phyloP scores from a whole-genome alignment of 1,140 invertebrate genomes.

The Artemia franciscana region DNA sequence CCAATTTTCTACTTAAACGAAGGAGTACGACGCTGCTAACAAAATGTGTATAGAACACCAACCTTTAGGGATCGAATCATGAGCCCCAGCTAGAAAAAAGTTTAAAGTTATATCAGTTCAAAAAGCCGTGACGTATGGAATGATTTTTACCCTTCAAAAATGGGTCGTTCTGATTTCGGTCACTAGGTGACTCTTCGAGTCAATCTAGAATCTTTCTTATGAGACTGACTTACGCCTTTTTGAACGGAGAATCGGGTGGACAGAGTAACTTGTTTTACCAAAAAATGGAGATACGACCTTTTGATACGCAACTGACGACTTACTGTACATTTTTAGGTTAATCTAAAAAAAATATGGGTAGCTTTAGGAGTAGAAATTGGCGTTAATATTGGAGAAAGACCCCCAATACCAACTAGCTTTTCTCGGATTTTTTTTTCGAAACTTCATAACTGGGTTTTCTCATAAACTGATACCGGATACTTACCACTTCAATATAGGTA shows the following conservation, averaged over 20 bases:
- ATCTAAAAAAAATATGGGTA: too few species aligned
- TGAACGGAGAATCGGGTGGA: background rate
- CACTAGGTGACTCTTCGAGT: background rate
- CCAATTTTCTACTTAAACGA: background rate
- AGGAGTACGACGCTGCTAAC: background rate
- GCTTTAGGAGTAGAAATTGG: too few species aligned
- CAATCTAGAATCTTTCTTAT: background rate
- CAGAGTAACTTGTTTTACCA: background rate
- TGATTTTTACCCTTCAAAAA: background rate
- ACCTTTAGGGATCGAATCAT: background rate
- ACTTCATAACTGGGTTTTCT: too few species aligned
- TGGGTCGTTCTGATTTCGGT: background rate
- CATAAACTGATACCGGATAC: too few species aligned
- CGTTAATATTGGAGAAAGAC: too few species aligned
- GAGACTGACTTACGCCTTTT: background rate
- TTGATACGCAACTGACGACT: background rate
- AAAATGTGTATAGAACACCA: background rate
- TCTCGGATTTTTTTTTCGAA: too few species aligned
- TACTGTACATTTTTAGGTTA: too few species aligned
- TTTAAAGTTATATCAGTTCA: background rate
- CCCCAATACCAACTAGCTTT: too few species aligned
- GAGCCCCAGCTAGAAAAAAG: background rate
- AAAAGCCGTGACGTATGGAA: background rate
- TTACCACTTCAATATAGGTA: too few species aligned
- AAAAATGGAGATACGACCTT: background rate